These are phyloP conservation scores for Drosophila fulvimacula DNA, from an alignment of 2,888 invertebrate genomes.

Conservation along the genomic window DNA sequence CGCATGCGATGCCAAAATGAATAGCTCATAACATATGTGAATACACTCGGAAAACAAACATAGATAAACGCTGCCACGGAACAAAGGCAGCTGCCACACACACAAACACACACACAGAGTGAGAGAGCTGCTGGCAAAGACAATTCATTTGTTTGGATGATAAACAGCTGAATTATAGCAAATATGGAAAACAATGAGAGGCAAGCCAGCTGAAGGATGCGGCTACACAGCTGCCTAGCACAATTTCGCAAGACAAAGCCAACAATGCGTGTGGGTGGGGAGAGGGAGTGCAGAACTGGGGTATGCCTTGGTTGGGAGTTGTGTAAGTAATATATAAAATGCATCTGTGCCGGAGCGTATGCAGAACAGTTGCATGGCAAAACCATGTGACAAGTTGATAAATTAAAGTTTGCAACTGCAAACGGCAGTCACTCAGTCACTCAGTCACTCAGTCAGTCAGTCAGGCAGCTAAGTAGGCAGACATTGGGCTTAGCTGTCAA, in stretches of 20 bases:
- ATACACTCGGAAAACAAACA: conserved; percentile 47
- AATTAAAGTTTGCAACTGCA: conserved; percentile 61
- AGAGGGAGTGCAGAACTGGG: neutral
- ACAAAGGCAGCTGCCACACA: conserved; percentile 57
- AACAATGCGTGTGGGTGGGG: conserved; percentile 34
- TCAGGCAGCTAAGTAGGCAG: conserved; percentile 51
- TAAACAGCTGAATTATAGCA: conserved; percentile 75
- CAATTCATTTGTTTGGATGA: conserved; percentile 77
- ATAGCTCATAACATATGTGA: conserved; percentile 67
- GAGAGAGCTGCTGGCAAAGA: conserved; percentile 59
- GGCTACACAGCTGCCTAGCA: conserved; percentile 45
- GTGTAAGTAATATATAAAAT: conserved; percentile 9
- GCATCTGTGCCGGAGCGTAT: conserved; percentile 2
- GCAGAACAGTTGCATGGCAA: conserved; percentile 37
- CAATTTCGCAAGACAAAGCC: conserved; percentile 56
- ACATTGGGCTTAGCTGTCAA: conserved; percentile 42
- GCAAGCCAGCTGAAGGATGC: conserved; percentile 38
- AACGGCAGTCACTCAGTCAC: conserved; percentile 24
- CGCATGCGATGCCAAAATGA: conserved; percentile 68
- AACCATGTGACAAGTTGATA: conserved; percentile 72
- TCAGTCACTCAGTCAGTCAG: conserved; percentile 36
- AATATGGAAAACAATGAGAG: conserved; percentile 69
- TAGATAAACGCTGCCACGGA: conserved; percentile 49
- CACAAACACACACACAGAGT: conserved; percentile 4
- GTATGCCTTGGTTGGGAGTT: neutral